Evolutionary conservation across 2,888 invertebrate genomes (phyloP), one percentile per base, ranked within the genome.

Genomic region (Euzetes globulus): DNA sequence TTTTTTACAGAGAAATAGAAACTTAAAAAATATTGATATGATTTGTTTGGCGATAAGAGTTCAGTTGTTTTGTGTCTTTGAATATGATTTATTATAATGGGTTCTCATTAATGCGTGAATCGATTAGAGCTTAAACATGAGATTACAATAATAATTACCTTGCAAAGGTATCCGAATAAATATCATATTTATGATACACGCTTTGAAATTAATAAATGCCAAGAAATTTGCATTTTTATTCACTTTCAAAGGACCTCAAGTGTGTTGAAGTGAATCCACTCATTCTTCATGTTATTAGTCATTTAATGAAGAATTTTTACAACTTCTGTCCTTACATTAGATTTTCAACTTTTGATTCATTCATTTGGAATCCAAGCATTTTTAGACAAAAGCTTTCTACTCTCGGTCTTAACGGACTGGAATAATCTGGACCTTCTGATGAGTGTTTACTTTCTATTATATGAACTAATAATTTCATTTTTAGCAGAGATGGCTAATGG

Each of bases 221-320:
- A 11, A 11, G 15, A 65, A 65, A 63, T 65, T 65, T 65, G 41
- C 65, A 65, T 65, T 65, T 65, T 65, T 65, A 37, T 37, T 65
- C 65, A 65, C 65, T 65, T 33, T 65, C 41, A 11, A 65, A 37
- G 5, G n/a, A 37, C 29, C 9, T 65, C 37, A 19, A 15, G 37
- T 65, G 65, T 65, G 29, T 27, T 60, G 1, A 27, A 60, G 29
- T 60, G 58, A 25, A n/a, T 29, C 11, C 58, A 60, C 27, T 11
- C 11, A 13, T 60, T 60, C 17, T 11, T 55, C 9, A 55, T 50
- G 11, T 3, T 13, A 47, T 47, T 3, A 13, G 13, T 47, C 13
- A 17, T 47, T 47, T 47, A 47, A 47, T 47, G 47, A 47, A 5
- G 3, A 17, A 17, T 47, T 17, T 13, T 17, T 13, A 47, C 13